These are phyloP conservation scores for Drosophila sordidapex DNA, from an alignment of 2,888 invertebrate genomes.

Conservation along the genomic window DNA sequence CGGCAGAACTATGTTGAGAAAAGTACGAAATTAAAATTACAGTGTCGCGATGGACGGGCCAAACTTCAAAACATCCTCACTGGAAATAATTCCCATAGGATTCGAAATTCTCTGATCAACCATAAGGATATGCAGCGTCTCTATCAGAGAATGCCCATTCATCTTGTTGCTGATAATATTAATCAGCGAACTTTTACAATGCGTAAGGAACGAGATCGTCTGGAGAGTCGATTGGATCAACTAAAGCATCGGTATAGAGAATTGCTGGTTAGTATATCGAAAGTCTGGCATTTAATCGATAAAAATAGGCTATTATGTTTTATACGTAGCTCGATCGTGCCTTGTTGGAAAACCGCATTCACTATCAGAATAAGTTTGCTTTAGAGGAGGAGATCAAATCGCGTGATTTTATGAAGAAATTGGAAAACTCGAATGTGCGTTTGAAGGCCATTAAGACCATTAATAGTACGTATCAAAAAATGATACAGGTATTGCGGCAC, in stretches of 20 bases:
- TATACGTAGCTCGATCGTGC: constrained; percentile 70
- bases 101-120: constrained; percentile 81
- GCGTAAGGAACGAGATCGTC: constrained; percentile 83
- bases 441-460: constrained; percentile 82
- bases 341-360: constrained; percentile 80
- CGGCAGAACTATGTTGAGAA: constrained; percentile 65
- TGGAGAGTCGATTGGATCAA: constrained; percentile 72
- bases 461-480: constrained; percentile 81
- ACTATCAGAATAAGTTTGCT: constrained; percentile 80
- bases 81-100: constrained; percentile 73
- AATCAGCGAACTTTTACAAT: constrained; percentile 83
- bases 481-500: constrained; percentile 80
- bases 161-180: constrained; percentile 82
- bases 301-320: background rate
- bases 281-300: background rate
- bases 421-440: constrained; percentile 83
- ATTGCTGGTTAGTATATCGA: constrained; percentile 66
- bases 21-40: constrained; percentile 69
- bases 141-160: constrained; percentile 82
- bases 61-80: constrained; percentile 78
- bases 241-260: constrained; percentile 71
- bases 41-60: constrained; percentile 81
- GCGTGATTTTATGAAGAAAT: constrained; percentile 75
- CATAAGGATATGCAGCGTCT: constrained; percentile 83
- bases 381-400: constrained; percentile 80